Conservation (phyloP, 2,888 invertebrate species). For the Drosophila conformis region DNA sequence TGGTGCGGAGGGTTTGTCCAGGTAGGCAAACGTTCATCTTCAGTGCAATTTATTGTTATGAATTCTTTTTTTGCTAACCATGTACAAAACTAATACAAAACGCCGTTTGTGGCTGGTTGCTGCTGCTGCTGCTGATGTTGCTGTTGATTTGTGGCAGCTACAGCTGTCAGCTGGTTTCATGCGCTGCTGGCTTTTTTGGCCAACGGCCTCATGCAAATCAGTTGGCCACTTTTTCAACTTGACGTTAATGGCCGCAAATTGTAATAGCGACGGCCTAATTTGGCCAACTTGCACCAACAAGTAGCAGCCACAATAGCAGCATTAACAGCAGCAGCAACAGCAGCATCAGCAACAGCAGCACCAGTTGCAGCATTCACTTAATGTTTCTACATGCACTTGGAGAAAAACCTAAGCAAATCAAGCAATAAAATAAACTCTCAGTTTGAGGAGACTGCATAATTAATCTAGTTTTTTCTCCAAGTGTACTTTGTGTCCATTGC, state of each 20-base stretch:
- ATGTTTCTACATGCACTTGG: conserved; percentile 6
- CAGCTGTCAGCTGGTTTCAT: conserved; percentile 62
- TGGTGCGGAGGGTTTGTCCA: conserved; percentile 85
- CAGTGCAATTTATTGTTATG: conserved; percentile 21
- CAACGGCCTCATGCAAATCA: conserved; percentile 66
- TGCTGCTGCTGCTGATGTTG: conserved; percentile 23
- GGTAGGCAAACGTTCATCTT: conserved; percentile 80
- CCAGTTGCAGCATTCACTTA: conserved; percentile 26
- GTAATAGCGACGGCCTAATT: conserved; percentile 73
- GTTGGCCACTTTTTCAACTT: conserved; percentile 59
- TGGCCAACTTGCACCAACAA: conserved; percentile 58
- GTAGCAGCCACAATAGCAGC: conserved; percentile 57
- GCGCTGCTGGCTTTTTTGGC: conserved; percentile 58
- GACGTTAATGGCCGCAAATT: conserved; percentile 77
- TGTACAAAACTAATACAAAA: conserved; percentile 68
- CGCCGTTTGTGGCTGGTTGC: conserved; percentile 54
- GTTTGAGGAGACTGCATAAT: background rate
- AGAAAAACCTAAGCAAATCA: background rate
- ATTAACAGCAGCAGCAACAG: conserved; percentile 15
- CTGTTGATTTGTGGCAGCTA: conserved; percentile 12
- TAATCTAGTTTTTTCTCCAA: background rate
- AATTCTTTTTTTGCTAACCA: conserved; percentile 12
- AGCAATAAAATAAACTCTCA: background rate
- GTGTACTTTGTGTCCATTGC: conserved; percentile 38
- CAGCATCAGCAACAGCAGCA: conserved; percentile 23